Evolutionary conservation across 2,113 vertebrate genomes (phyloP).

Genomic region (Castor canadensis): DNA sequence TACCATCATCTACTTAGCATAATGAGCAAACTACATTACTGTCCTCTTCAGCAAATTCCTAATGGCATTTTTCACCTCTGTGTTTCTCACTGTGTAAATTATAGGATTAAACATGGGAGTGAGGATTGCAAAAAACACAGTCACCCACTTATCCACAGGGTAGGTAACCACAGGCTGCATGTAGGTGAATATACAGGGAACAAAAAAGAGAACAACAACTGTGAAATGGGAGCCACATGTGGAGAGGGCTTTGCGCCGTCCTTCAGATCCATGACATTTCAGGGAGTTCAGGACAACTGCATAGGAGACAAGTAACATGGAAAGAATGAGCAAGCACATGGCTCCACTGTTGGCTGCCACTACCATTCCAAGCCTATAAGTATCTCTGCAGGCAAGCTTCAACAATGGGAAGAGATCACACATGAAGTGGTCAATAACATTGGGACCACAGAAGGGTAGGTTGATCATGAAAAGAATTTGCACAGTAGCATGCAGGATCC

Average conservation of each 20-base stretch:
- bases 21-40: background rate
- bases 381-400: conserved; percentile 73
- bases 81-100: conserved; percentile 74
- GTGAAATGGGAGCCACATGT: conserved; percentile 60
- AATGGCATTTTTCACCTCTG: conserved; percentile 69
- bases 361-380: conserved; percentile 54
- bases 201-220: conserved; percentile 65
- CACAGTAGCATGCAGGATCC: conserved; percentile 55
- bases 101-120: conserved; percentile 73
- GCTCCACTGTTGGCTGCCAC: conserved; percentile 70
- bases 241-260: conserved; percentile 47
- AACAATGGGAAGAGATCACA: conserved; percentile 76
- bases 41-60: conserved; percentile 50
- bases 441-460: conserved; percentile 67
- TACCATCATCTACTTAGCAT: background rate
- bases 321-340: conserved; percentile 72
- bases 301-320: conserved; percentile 67
- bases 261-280: background rate
- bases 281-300: conserved; percentile 55
- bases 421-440: conserved; percentile 73
- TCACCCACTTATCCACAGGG: conserved; percentile 56
- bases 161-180: conserved; percentile 61
- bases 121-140: conserved; percentile 71
- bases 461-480: conserved; percentile 69
- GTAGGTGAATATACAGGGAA: conserved; percentile 72